phyloP scores from a whole-genome alignment of 2,888 invertebrate genomes.

The Crocallis elinguaria region DNA sequence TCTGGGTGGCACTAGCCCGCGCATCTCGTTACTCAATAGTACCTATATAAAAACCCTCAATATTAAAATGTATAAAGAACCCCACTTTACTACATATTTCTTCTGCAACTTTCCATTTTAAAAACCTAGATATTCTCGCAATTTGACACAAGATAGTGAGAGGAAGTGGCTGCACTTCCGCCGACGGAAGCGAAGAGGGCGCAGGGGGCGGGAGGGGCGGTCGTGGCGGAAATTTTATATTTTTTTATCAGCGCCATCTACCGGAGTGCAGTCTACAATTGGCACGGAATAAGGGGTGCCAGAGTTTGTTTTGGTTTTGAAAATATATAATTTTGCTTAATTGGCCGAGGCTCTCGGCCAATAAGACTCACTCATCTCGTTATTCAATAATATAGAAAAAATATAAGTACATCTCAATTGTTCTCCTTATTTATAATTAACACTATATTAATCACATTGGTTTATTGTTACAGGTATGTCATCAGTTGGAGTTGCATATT shows the following conservation, averaged over 20 bases:
- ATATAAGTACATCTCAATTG: no score
- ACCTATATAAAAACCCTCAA: no score
- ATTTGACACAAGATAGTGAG: slow-evolving; percentile 26
- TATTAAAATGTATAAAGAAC: no score
- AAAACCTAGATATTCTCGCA: background rate
- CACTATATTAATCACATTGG: no score
- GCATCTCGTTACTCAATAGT: no score
- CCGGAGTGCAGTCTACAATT: background rate
- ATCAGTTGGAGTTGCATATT: no score
- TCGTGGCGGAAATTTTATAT: slow-evolving; percentile 15
- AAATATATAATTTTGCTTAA: background rate
- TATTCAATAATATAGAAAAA: no score
- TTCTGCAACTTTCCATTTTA: background rate
- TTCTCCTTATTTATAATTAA: no score
- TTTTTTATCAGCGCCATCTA: slow-evolving; percentile 23
- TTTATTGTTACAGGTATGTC: no score
- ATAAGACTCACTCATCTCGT: no score
- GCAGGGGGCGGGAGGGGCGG: background rate
- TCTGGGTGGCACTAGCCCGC: no score
- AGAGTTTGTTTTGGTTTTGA: background rate
- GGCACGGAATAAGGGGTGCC: background rate
- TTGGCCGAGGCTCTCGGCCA: no score
- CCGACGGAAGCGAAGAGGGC: slow-evolving; percentile 7
- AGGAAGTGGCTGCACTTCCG: slow-evolving; percentile 18
- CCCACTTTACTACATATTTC: background rate